phyloP scores from a whole-genome alignment of 2,888 invertebrate genomes.

The Hirtodrosophila cameraria region DNA sequence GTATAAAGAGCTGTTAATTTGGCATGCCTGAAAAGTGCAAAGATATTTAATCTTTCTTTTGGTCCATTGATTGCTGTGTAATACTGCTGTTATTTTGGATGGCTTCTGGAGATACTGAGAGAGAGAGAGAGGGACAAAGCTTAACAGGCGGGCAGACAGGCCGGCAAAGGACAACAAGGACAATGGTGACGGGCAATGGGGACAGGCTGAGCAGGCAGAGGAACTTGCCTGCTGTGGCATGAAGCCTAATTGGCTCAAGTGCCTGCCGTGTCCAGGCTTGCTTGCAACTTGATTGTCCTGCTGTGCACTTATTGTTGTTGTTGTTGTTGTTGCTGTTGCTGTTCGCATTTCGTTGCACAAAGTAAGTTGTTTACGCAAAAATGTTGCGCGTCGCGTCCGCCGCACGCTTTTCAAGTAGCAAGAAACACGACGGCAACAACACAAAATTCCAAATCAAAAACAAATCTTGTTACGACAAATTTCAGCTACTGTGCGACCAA shows the following conservation, averaged over 20 bases:
- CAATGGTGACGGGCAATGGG: not conserved
- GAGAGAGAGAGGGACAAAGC: too few species aligned
- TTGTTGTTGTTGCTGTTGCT: slow-evolving; percentile 14
- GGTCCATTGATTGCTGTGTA: not conserved
- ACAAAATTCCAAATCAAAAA: slow-evolving; percentile 62
- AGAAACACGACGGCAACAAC: slow-evolving; percentile 8
- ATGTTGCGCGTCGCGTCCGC: slow-evolving; percentile 50
- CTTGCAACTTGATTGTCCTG: slow-evolving; percentile 36
- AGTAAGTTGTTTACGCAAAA: slow-evolving; percentile 68
- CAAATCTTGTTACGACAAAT: slow-evolving; percentile 74
- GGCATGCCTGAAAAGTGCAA: not conserved
- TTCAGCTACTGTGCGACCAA: slow-evolving; percentile 68
- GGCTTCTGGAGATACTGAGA: too few species aligned
- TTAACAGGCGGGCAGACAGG: too few species aligned
- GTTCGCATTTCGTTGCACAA: slow-evolving; percentile 61
- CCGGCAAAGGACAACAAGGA: slow-evolving; percentile 1
- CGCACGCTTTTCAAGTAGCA: slow-evolving; percentile 45
- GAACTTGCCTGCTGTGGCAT: slow-evolving; percentile 44
- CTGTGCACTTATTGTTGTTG: slow-evolving; percentile 16
- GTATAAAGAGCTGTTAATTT: too few species aligned
- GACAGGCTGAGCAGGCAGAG: slow-evolving; percentile 1
- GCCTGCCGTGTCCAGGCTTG: slow-evolving; percentile 37
- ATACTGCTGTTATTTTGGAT: not conserved
- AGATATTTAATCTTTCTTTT: not conserved
- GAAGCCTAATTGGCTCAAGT: slow-evolving; percentile 67